Conservation (phyloP, 2,888 invertebrate species). For the Nephrocerus scutellatus region DNA sequence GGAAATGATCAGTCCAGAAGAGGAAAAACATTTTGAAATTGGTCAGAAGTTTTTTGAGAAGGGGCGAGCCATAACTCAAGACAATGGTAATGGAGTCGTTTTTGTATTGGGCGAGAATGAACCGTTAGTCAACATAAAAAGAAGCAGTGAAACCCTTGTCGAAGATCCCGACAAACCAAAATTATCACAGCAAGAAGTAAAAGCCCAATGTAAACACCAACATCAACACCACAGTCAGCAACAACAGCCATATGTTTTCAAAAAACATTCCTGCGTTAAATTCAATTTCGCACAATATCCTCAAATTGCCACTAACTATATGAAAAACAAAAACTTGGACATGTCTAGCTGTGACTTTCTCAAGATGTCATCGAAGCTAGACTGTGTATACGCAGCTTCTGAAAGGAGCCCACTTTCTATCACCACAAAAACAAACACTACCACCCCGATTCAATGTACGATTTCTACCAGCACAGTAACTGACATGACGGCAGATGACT, state of each 20-base stretch:
- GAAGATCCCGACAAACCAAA: slow-evolving; percentile 3
- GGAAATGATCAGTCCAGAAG: slow-evolving; percentile 42
- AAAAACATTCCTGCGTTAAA: slow-evolving; percentile 64
- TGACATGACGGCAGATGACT: slow-evolving; percentile 47
- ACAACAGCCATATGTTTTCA: slow-evolving; percentile 50
- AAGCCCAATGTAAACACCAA: slow-evolving; percentile 33
- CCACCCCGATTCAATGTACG: background rate
- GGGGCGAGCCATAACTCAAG: slow-evolving; percentile 13
- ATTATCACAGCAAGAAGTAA: background rate
- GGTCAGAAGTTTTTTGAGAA: slow-evolving; percentile 35
- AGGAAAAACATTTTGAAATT: slow-evolving; percentile 38
- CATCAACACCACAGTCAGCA: slow-evolving; percentile 2
- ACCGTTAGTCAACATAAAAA: slow-evolving; percentile 58
- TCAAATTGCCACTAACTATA: slow-evolving; percentile 66
- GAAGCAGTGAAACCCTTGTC: slow-evolving; percentile 44
- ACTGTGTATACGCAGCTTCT: no score
- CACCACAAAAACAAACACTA: slow-evolving; percentile 9
- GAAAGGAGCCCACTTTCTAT: background rate
- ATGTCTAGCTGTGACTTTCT: slow-evolving; percentile 41
- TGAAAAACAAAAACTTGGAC: slow-evolving; percentile 67
- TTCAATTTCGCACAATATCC: slow-evolving; percentile 69
- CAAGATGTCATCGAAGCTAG: slow-evolving; percentile 34
- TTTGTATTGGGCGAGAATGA: slow-evolving; percentile 69
- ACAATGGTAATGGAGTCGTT: slow-evolving; percentile 50
- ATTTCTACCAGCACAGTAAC: background rate